Base-by-base conservation (phyloP, 2,888 invertebrate genomes). In the Trichacis sp. region DNA sequence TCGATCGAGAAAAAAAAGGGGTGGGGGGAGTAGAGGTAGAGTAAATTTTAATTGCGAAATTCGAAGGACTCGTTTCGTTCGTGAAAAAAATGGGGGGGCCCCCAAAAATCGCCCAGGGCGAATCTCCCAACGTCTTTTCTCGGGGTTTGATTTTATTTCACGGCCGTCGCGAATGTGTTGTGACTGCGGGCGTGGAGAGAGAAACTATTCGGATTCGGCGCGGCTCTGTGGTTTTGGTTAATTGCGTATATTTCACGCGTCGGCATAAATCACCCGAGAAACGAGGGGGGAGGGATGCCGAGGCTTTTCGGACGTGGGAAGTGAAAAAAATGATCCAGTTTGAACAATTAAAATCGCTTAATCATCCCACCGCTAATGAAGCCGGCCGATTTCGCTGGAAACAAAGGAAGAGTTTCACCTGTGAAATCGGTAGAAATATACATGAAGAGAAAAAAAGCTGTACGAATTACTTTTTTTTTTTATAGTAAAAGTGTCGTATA, bases 171-270 rank as follows among this genome's bases (percentile, higher is more conserved):
- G 30, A 12, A 33, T 17, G 29, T 18, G 15, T 33, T 15, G 9
- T 30, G 30, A 11, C 30, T 2, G 30, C 15, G 30, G 30, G 20
- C 46, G 46, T 6, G 8, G 15, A 15, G 46, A 18, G 24, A 46
- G 19, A 46, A 24, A 48, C 48, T 12, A 48, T 12, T 46, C 46
- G 46, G 4, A 46, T 46, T 46, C 20, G 46, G 29, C 29, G 11
- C 29, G 46, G 24, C 15, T 46, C 29, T 46, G 24, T 12, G 18
- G 24, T 46, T 20, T 24, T 19, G 18, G 24, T 20, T 45, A 45
- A 42, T 19, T 45, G 17, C 45, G 11, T 45, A 18, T 45, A 33
- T 45, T 45, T 18, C 19, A 19, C 45, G 19, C 17, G 6, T 19
- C 18, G 45, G 19, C 18, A 19, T 45, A 45, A 45, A 45, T 45